phyloP scores from a whole-genome alignment of 2,113 vertebrate species.

The Calidris pugnax region DNA sequence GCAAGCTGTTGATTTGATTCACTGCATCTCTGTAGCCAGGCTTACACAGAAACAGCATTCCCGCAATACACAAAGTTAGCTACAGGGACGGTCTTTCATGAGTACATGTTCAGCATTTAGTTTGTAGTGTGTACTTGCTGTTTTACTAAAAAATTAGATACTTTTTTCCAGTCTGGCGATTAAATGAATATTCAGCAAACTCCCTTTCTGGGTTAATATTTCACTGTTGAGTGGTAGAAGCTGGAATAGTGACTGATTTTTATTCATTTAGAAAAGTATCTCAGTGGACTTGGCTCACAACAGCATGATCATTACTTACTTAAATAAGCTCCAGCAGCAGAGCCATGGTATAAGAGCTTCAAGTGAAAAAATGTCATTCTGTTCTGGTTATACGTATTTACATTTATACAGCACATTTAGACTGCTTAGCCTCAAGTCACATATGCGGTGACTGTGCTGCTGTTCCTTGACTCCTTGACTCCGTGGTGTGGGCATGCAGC shows the following conservation, averaged over 20 bases:
- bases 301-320: neutral
- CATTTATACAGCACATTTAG: neutral
- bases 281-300: neutral
- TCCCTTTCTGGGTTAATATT: slow-evolving; percentile 1
- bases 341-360: neutral
- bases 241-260: neutral
- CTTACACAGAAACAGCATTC: neutral
- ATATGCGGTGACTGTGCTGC: rapidly evolving
- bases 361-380: neutral
- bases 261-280: neutral
- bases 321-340: neutral
- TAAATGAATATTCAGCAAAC: neutral
- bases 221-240: neutral
- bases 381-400: neutral
- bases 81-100: neutral
- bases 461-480: neutral
- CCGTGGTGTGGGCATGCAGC: neutral
- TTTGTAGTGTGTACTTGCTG: neutral
- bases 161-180: neutral
- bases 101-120: neutral
- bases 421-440: neutral
- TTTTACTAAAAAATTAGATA: neutral
- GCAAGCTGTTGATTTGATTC: neutral
- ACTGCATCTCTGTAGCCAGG: neutral
- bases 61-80: neutral